These are phyloP conservation scores for Gandaritis pyraliata DNA, from an alignment of 2,888 invertebrate genomes.

Conservation along the genomic window DNA sequence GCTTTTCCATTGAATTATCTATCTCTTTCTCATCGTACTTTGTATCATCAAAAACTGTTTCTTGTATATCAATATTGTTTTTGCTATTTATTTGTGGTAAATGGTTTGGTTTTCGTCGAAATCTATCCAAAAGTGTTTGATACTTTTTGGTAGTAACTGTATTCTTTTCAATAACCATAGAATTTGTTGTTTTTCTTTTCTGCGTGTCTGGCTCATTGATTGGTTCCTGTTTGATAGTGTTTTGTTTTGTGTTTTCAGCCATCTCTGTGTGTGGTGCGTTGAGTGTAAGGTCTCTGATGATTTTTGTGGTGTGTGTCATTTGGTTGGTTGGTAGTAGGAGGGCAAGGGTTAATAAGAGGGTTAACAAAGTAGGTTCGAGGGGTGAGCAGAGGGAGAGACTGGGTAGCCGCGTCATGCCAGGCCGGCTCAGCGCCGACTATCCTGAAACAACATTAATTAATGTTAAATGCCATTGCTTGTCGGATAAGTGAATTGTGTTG, in stretches of 20 bases:
- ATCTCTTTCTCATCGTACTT: slow-evolving; percentile 36
- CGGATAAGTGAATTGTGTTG: no score
- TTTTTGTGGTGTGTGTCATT: slow-evolving; percentile 53
- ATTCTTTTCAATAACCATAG: background rate
- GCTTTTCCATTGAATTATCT: slow-evolving; percentile 67
- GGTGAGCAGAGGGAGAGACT: slow-evolving; percentile 64
- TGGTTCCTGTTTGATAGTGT: slow-evolving; percentile 14
- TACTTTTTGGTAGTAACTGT: slow-evolving; percentile 55
- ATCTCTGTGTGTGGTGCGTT: background rate
- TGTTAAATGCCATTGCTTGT: slow-evolving; percentile 1
- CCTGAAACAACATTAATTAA: slow-evolving; percentile 52
- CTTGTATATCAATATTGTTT: slow-evolving; percentile 13
- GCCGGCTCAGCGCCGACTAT: slow-evolving; percentile 67
- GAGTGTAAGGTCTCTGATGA: slow-evolving; percentile 20
- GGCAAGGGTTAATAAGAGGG: slow-evolving; percentile 53
- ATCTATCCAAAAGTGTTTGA: slow-evolving; percentile 64
- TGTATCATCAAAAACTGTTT: slow-evolving; percentile 8
- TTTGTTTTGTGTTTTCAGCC: slow-evolving; percentile 5
- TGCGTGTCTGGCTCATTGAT: slow-evolving; percentile 1
- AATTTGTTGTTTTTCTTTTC: background rate
- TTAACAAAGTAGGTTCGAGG: slow-evolving; percentile 65
- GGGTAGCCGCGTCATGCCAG: slow-evolving; percentile 76
- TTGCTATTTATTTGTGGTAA: background rate
- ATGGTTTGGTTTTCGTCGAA: slow-evolving; percentile 53
- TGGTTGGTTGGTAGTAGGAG: slow-evolving; percentile 59